A percentile compares a stretch with the other conserved stretches of the same genome.
phyloP scores from a whole-genome alignment of 2,888 invertebrate species.

The Tethea ocularis region DNA sequence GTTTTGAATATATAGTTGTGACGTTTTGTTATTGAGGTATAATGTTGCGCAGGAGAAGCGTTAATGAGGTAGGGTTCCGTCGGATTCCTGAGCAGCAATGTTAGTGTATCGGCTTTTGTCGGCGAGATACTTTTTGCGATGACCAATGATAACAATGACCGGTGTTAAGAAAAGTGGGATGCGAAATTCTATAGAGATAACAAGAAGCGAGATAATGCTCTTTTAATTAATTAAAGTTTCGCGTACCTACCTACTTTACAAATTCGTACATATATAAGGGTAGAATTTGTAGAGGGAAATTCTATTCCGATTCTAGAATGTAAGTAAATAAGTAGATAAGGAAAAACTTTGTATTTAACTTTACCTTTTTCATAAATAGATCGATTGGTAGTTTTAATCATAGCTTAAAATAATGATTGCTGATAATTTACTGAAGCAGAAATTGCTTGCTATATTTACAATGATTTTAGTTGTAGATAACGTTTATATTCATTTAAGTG shows the following conservation, averaged over 20 bases:
- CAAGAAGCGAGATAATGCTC: conserved; percentile 58
- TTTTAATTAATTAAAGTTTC: conserved; percentile 66
- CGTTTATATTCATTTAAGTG: no score
- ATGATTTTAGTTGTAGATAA: no score
- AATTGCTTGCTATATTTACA: no score
- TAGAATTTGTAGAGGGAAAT: no score
- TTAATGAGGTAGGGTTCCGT: conserved; percentile 78
- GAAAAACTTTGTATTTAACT: neutral
- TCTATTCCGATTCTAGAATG: no score
- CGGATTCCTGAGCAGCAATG: conserved; percentile 73
- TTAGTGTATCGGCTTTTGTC: conserved; percentile 79
- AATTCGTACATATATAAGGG: no score
- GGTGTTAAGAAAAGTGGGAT: conserved; percentile 67
- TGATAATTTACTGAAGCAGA: no score
- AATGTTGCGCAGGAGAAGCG: conserved; percentile 65
- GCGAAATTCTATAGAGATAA: conserved; percentile 64
- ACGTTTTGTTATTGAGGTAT: conserved; percentile 36
- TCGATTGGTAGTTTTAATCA: neutral
- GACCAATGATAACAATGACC: conserved; percentile 76
- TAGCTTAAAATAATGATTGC: no score
- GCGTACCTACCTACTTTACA: conserved; percentile 33
- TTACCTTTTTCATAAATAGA: neutral
- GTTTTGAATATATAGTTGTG: conserved; percentile 32
- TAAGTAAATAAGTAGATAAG: conserved; percentile 4
- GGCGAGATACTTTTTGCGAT: conserved; percentile 80